A percentile compares a stretch with the other conserved stretches of the same genome.
Evolutionary conservation across 2,797 vertebrate species (phyloP).

Genomic region (Semaprochilodus insignis): DNA sequence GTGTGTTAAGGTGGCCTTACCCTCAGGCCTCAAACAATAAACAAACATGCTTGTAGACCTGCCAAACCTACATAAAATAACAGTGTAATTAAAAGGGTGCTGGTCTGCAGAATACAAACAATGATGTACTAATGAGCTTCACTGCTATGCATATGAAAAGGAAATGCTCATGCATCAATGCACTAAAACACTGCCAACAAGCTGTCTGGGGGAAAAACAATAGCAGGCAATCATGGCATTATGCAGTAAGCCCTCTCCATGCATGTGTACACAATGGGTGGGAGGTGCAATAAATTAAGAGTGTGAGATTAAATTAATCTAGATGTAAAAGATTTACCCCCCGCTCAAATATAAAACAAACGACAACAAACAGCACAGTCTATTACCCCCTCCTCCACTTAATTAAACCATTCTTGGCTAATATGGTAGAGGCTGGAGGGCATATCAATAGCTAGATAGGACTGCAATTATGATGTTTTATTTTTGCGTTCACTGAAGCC

Average conservation of each 20-base stretch:
- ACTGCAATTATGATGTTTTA: conserved; percentile 55
- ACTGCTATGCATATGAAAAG: conserved; percentile 54
- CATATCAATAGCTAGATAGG: conserved; percentile 16
- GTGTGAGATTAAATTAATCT: conserved; percentile 43
- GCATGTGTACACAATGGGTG: conserved; percentile 32
- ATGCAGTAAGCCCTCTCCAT: not conserved
- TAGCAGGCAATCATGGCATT: conserved; percentile 46
- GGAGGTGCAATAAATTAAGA: conserved; percentile 32
- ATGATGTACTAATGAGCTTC: conserved; percentile 37
- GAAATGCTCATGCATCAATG: conserved; percentile 47
- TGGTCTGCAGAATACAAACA: conserved; percentile 24
- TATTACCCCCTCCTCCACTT: conserved; percentile 13
- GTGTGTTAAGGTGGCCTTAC: not conserved
- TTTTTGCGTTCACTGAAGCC: conserved; percentile 34
- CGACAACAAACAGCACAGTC: conserved; percentile 20
- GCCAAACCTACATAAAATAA: conserved; percentile 9
- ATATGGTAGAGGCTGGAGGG: not conserved
- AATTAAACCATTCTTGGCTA: conserved; percentile 52
- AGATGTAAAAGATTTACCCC: conserved; percentile 36
- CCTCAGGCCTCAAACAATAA: not conserved
- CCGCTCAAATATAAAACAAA: conserved; percentile 30
- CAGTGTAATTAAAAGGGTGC: conserved; percentile 29
- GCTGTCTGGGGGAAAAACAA: conserved; percentile 50
- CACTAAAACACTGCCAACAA: conserved; percentile 44
- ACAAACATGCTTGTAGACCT: not conserved